Percentiles rank a stretch among this genome's conserved stretches.
Conservation (phyloP, 1,140 invertebrate genomes). For the Cataglyphis hispanica region DNA sequence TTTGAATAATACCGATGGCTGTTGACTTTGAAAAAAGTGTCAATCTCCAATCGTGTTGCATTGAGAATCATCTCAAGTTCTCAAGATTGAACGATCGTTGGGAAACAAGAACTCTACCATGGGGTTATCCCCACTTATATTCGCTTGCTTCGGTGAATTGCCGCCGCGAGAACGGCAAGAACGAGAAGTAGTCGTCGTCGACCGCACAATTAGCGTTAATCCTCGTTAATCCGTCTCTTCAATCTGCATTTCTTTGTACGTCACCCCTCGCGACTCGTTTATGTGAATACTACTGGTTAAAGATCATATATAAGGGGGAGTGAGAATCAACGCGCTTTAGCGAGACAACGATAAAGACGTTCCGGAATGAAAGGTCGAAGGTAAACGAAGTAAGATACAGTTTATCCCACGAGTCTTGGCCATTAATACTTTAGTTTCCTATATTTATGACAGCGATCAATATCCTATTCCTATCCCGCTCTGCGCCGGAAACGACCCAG, state of each 20-base stretch:
- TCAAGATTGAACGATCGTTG: slow-evolving; percentile 16
- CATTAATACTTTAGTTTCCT: slow-evolving; percentile 55
- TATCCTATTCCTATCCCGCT: slow-evolving; percentile 50
- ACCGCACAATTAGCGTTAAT: slow-evolving; percentile 83
- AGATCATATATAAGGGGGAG: not conserved
- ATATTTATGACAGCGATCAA: slow-evolving; percentile 56
- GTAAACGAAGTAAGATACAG: slow-evolving; percentile 26
- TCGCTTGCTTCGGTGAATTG: slow-evolving; percentile 14
- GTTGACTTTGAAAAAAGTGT: slow-evolving; percentile 82
- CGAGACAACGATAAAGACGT: not conserved
- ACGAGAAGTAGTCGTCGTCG: slow-evolving; percentile 29
- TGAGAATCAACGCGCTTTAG: slow-evolving; percentile 14
- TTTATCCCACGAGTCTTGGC: slow-evolving; percentile 43
- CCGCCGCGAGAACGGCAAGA: slow-evolving; percentile 18
- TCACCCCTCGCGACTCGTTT: slow-evolving; percentile 65
- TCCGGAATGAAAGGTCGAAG: slow-evolving; percentile 25
- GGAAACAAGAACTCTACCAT: not conserved
- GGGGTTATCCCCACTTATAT: slow-evolving; percentile 20
- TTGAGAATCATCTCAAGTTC: slow-evolving; percentile 28
- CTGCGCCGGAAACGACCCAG: slow-evolving; percentile 52
- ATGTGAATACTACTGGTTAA: slow-evolving; percentile 49
- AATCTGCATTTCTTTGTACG: slow-evolving; percentile 83
- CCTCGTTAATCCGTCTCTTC: slow-evolving; percentile 80
- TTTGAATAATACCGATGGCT: slow-evolving; percentile 82
- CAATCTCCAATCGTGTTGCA: slow-evolving; percentile 53